phyloP scores from a whole-genome alignment of 2,113 vertebrate species.

The Rhynchomys soricoides region DNA sequence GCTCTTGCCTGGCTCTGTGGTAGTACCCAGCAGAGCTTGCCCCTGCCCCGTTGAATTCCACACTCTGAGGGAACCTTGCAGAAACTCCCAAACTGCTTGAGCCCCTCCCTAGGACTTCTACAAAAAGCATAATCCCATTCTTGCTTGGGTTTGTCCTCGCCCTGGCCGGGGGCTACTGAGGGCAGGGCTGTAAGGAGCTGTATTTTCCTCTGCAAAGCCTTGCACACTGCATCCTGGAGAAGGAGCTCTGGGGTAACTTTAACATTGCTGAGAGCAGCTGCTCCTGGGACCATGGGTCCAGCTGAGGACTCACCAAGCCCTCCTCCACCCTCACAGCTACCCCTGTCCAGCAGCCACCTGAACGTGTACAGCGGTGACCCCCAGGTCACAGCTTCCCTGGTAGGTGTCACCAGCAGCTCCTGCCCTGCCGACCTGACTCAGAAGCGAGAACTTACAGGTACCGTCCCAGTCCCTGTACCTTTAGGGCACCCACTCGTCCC shows the following conservation, averaged over 20 bases:
- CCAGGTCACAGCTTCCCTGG: conserved; percentile 92
- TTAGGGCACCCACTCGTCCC: accelerated
- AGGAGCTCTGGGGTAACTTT: not conserved
- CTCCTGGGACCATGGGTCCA: not conserved
- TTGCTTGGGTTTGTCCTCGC: too few relatives aligned
- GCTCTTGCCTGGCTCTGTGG: not conserved
- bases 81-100: not conserved
- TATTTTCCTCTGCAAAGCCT: not conserved
- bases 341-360: conserved; percentile 96
- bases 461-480: accelerated
- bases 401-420: conserved; percentile 97
- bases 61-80: not conserved
- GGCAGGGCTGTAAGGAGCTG: not conserved
- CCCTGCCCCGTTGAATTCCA: not conserved
- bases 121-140: not conserved
- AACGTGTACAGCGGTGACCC: conserved; percentile 94
- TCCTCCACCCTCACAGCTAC: conserved; percentile 88
- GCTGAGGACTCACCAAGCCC: not conserved
- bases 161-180: not conserved
- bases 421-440: conserved; percentile 96
- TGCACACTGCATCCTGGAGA: not conserved
- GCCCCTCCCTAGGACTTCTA: not conserved
- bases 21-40: not conserved
- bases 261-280: not conserved
- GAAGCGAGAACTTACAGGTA: conserved; percentile 97